These are phyloP conservation scores for Caenorhabditis japonica DNA, from an alignment of 2,888 invertebrate genomes.

Conservation along the genomic window DNA sequence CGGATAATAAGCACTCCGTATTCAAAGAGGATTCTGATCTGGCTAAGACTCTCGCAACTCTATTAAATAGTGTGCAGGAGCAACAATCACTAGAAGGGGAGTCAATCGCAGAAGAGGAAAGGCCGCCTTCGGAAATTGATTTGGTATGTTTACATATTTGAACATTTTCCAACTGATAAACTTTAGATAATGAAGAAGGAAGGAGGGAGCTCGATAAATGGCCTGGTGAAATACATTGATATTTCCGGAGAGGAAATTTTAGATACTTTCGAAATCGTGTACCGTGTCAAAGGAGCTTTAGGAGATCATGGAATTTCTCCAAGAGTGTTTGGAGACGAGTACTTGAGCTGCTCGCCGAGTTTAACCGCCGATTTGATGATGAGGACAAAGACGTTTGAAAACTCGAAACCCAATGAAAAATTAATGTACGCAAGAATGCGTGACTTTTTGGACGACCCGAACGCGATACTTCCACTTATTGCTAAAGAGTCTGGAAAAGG, in stretches of 20 bases:
- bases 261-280: conserved; percentile 38
- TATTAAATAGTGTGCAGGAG: conserved; percentile 17
- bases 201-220: conserved; percentile 9
- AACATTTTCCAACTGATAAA: not conserved
- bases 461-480: conserved; percentile 40
- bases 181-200: conserved; percentile 35
- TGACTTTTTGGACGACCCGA: conserved; percentile 50
- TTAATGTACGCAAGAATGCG: conserved; percentile 55
- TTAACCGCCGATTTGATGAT: conserved; percentile 94
- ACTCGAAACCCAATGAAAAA: conserved; percentile 77
- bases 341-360: conserved; percentile 90
- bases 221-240: conserved; percentile 26
- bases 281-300: conserved; percentile 22
- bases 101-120: not conserved
- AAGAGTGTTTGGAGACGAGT: conserved; percentile 89
- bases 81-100: not conserved
- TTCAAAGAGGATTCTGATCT: conserved; percentile 38
- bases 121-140: conserved; percentile 26
- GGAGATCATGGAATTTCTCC: conserved; percentile 35
- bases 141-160: conserved; percentile 3
- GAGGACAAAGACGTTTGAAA: conserved; percentile 98
- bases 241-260: conserved; percentile 19
- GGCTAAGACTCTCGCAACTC: conserved; percentile 32
- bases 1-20: conserved; percentile 91
- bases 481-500: conserved; percentile 38